Conservation (phyloP, 2,113 vertebrate genomes). For the Microcebus lehilahytsara region DNA sequence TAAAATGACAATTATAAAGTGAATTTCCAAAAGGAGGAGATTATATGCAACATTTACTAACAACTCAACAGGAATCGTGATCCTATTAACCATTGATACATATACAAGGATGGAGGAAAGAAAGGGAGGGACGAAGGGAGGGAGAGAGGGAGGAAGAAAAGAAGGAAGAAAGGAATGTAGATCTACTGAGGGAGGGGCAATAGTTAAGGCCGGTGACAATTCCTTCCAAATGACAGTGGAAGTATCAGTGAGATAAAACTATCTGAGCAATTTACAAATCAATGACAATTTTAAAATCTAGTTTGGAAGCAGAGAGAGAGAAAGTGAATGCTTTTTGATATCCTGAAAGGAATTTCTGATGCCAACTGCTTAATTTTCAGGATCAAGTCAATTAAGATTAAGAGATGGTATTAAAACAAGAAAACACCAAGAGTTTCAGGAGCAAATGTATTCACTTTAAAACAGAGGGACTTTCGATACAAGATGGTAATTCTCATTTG, state of each 20-base stretch:
- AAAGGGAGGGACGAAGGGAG: rapidly evolving
- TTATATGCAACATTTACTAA: background rate
- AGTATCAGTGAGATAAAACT: background rate
- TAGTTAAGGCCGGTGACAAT: background rate
- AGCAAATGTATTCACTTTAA: background rate
- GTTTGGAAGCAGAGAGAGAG: background rate
- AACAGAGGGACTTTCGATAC: background rate
- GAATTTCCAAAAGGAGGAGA: conserved; percentile 20
- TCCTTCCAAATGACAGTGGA: background rate
- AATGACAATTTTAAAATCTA: conserved; percentile 4
- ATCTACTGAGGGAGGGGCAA: background rate
- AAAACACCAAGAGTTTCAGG: background rate
- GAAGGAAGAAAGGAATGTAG: background rate
- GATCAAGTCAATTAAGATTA: conserved; percentile 31
- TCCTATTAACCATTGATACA: background rate
- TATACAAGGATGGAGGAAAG: background rate
- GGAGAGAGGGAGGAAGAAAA: rapidly evolving
- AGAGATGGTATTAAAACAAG: background rate
- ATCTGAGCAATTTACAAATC: background rate
- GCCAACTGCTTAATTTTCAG: background rate
- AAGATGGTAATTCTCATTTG: background rate
- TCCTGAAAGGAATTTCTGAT: background rate
- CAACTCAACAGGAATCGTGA: background rate
- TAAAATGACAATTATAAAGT: conserved; percentile 20
- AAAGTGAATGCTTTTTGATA: background rate